Conservation (phyloP, 2,113 vertebrate genomes). For the Oxygymnocypris stewartii region DNA sequence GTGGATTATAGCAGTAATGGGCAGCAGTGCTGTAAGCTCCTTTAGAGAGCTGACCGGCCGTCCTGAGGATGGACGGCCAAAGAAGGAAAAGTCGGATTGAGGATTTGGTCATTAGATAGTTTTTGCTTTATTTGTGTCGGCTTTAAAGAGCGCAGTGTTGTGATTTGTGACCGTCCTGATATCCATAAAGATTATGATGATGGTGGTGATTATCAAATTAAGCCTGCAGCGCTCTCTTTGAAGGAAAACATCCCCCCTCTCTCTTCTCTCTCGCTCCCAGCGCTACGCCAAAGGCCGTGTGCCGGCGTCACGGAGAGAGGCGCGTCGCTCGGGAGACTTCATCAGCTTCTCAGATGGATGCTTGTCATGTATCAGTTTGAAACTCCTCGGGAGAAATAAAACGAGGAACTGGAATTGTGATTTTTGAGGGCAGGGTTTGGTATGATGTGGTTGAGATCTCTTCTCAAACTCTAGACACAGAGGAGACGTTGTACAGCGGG, state of each 20-base stretch:
- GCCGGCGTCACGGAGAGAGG: not conserved
- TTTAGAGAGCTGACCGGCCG: conserved; percentile 54
- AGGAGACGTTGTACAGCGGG: not conserved
- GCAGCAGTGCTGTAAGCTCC: conserved; percentile 50
- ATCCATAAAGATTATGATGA: conserved; percentile 50
- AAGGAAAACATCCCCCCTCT: not conserved
- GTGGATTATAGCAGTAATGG: conserved; percentile 35
- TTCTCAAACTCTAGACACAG: not conserved
- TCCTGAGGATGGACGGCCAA: not conserved
- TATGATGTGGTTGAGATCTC: not conserved
- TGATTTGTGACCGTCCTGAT: conserved; percentile 29
- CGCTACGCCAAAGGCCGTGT: not conserved
- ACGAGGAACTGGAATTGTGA: too few relatives aligned
- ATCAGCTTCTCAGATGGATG: not conserved
- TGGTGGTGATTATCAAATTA: conserved; percentile 37
- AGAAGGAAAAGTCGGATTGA: conserved; percentile 30
- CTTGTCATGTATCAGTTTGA: not conserved
- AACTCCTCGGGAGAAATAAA: too few relatives aligned
- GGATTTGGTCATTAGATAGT: conserved; percentile 26
- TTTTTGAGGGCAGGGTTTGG: too few relatives aligned
- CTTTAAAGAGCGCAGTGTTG: not conserved
- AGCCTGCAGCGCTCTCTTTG: not conserved
- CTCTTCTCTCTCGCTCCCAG: not conserved
- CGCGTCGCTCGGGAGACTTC: not conserved
- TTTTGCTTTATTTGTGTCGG: not conserved